These are phyloP conservation scores for Macrochelys suwanniensis DNA, from an alignment of 2,797 vertebrate genomes.

Conservation along the genomic window DNA sequence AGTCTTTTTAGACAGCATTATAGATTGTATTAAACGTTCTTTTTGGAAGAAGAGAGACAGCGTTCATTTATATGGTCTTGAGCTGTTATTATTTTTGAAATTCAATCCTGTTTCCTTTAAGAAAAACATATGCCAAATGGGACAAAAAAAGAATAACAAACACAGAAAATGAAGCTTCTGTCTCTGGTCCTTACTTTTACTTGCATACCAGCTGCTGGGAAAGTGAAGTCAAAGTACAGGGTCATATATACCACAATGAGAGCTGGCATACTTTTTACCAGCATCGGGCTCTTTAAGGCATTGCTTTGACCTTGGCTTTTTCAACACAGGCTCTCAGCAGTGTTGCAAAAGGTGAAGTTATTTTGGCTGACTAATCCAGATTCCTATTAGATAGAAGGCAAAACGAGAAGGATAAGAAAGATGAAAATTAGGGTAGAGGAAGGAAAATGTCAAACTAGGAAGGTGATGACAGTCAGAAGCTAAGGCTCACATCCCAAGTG, in stretches of 20 bases:
- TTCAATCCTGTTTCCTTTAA: not conserved
- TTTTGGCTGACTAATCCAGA: not conserved
- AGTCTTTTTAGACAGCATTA: not conserved
- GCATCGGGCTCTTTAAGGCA: not conserved
- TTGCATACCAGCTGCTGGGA: not conserved
- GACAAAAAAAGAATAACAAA: not conserved
- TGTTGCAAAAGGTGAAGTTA: not conserved
- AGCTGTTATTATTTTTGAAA: not conserved
- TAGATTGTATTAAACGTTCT: not conserved
- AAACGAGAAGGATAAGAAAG: not conserved
- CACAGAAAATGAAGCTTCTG: conserved; percentile 38
- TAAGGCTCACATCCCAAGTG: not conserved
- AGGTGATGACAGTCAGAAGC: not conserved
- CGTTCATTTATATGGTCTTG: not conserved
- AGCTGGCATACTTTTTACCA: conserved; percentile 18
- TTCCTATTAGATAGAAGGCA: not conserved
- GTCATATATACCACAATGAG: conserved; percentile 15
- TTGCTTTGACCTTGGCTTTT: conserved; percentile 20
- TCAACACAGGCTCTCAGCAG: not conserved
- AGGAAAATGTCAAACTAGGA: not conserved
- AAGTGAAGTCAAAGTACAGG: conserved; percentile 23
- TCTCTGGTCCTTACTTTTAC: not conserved
- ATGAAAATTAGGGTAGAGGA: not conserved
- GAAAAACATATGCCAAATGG: not conserved
- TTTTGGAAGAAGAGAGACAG: not conserved